Evolutionary conservation across 2,888 invertebrate species (phyloP).

Genomic region (Anorthoa munda): DNA sequence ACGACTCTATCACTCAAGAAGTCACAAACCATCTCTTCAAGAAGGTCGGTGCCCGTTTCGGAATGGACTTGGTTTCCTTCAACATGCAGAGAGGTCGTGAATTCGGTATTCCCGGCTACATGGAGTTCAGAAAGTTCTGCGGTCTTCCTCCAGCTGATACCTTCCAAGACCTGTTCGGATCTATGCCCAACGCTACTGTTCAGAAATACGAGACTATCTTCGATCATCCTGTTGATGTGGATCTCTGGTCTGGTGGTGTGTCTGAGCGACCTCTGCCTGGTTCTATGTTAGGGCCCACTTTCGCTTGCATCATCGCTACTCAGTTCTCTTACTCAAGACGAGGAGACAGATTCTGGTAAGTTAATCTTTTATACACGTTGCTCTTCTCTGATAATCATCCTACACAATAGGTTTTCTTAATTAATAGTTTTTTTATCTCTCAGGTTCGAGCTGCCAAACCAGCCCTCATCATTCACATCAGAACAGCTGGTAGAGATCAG

Average conservation of each 20-base stretch:
- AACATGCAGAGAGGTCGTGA: conserved; percentile 98
- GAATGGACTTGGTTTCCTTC: conserved; percentile 97
- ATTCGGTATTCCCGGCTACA: conserved; percentile 97
- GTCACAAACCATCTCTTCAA: conserved; percentile 98
- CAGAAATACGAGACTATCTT: conserved; percentile 95
- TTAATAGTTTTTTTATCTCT: conserved; percentile 29
- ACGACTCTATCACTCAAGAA: conserved; percentile 97
- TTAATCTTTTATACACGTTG: background rate
- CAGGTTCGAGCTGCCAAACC: conserved; percentile 96
- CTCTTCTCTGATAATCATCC: background rate
- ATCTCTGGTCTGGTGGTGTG: conserved; percentile 98
- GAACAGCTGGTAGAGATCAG: conserved; percentile 96
- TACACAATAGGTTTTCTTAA: background rate
- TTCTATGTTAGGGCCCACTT: conserved; percentile 98
- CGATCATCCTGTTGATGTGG: conserved; percentile 97
- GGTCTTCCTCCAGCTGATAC: conserved; percentile 94
- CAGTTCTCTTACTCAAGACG: conserved; percentile 97
- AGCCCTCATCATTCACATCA: conserved; percentile 97
- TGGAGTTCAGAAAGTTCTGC: conserved; percentile 98
- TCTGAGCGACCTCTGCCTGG: conserved; percentile 97
- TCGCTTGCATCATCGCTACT: conserved; percentile 98
- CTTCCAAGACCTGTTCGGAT: conserved; percentile 95
- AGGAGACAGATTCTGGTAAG: conserved; percentile 97
- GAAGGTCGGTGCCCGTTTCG: conserved; percentile 94
- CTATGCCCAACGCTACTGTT: conserved; percentile 97